Conservation (phyloP, 2,888 invertebrate genomes). For the Ophonus ardosiacus region DNA sequence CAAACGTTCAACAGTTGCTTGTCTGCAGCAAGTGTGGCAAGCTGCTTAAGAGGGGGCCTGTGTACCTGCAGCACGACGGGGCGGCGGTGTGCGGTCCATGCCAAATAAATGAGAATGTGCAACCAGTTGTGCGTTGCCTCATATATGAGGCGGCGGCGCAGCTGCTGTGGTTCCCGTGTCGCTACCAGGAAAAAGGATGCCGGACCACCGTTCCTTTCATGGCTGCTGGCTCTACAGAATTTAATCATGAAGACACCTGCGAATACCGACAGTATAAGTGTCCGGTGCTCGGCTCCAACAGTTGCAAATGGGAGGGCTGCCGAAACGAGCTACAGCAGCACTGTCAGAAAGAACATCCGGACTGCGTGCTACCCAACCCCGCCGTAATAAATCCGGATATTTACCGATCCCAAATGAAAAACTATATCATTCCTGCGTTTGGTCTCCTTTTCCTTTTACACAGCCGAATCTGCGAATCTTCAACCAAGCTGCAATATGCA, state of each 20-base stretch:
- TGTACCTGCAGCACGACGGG: neutral
- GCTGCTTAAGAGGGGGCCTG: no score
- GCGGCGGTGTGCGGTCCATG: neutral
- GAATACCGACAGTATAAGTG: constrained; percentile 21
- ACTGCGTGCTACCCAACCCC: neutral
- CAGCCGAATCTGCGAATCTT: no score
- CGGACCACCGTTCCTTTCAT: no score
- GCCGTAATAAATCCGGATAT: neutral
- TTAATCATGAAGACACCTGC: constrained; percentile 6
- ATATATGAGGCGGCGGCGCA: no score
- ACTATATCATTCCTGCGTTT: neutral
- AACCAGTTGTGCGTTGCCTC: no score
- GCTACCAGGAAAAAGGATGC: no score
- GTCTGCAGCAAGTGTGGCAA: no score
- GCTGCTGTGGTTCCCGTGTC: no score
- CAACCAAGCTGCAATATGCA: no score
- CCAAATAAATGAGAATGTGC: neutral
- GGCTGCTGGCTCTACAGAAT: no score
- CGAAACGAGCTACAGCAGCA: neutral
- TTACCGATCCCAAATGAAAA: neutral
- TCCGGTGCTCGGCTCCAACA: neutral
- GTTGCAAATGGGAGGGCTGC: constrained; percentile 7
- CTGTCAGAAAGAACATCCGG: neutral
- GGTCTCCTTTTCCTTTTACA: no score
- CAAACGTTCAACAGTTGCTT: no score